Conservation (phyloP, 2,113 vertebrate genomes). For the Carettochelys insculpta region DNA sequence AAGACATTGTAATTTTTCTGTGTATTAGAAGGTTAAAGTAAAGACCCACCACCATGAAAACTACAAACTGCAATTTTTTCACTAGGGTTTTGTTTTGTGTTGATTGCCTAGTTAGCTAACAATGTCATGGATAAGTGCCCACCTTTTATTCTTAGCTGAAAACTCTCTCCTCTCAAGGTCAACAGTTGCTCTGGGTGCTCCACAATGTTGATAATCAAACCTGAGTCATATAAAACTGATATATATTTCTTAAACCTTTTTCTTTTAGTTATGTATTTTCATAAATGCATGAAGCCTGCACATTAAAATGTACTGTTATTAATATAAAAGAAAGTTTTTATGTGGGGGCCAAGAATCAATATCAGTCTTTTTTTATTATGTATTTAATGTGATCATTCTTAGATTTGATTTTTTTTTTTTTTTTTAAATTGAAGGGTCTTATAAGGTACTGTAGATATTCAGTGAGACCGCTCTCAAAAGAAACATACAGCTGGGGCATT, state of each 20-base stretch:
- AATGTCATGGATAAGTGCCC: neutral
- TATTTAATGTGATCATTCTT: neutral
- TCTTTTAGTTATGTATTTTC: neutral
- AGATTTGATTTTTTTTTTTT: slow-evolving; percentile 34
- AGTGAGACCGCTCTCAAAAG: slow-evolving; percentile 43
- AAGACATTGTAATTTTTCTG: neutral
- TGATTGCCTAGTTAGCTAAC: neutral
- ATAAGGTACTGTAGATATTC: slow-evolving; percentile 56
- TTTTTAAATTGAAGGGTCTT: slow-evolving; percentile 61
- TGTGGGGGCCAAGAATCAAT: slow-evolving; percentile 1
- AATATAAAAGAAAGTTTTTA: neutral
- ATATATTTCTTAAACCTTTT: neutral
- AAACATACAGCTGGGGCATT: slow-evolving; percentile 40
- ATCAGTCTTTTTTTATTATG: neutral
- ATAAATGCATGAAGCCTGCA: neutral
- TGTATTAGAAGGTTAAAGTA: neutral
- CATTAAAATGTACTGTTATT: neutral
- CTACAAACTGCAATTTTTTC: neutral
- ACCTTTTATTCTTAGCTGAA: neutral
- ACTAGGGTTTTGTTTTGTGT: neutral
- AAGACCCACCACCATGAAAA: neutral
- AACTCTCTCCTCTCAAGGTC: neutral
- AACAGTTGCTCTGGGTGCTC: neutral
- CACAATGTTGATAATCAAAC: neutral
- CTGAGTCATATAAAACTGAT: neutral